Conservation (phyloP, 2,113 vertebrate genomes). For the Picathartes gymnocephalus region DNA sequence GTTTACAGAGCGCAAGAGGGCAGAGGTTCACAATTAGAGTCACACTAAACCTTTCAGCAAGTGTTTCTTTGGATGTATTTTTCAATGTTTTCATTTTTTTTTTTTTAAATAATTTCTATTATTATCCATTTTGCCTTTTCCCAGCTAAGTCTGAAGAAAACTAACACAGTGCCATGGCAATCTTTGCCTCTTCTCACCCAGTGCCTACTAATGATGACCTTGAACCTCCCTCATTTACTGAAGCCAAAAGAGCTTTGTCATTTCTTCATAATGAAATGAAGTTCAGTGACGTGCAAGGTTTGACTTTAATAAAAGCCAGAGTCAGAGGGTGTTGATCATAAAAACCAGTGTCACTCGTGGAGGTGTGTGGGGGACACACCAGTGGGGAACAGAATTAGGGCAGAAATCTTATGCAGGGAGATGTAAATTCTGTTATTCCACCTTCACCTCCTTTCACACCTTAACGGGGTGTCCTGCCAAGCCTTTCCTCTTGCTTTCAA, state of each 20-base stretch:
- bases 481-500: neutral
- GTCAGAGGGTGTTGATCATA: neutral
- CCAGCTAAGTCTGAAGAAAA: neutral
- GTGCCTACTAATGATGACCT: neutral
- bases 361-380: neutral
- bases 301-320: neutral
- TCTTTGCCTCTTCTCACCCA: neutral
- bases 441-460: neutral
- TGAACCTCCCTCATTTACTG: neutral
- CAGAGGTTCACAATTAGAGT: neutral
- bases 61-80: neutral
- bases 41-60: neutral
- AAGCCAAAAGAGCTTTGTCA: neutral
- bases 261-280: neutral
- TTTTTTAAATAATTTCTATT: neutral
- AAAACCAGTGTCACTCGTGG: neutral
- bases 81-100: neutral
- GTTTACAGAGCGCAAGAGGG: neutral
- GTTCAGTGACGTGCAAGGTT: neutral
- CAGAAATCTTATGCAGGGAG: neutral
- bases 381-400: neutral
- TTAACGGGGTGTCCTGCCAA: neutral
- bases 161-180: fast-evolving
- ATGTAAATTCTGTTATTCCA: neutral
- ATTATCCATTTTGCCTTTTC: neutral